Base-by-base conservation (phyloP, 2,888 invertebrate species). In the Eustalomyia histrio region DNA sequence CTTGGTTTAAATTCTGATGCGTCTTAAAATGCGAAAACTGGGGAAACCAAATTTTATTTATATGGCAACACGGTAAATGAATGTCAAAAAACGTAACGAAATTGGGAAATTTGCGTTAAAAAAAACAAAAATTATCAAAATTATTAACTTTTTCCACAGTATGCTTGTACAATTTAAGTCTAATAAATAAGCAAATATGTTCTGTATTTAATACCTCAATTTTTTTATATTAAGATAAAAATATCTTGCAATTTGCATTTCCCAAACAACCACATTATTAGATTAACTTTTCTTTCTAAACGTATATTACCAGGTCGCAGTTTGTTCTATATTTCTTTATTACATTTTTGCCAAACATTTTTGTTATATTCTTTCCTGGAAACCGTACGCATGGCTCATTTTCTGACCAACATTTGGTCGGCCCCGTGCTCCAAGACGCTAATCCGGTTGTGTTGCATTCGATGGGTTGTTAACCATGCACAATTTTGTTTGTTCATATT, bases 1-100 rank as follows among this genome's bases (percentile, higher is more conserved):
- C n/a, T n/a, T n/a, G n/a, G n/a, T n/a, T n/a, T n/a, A n/a, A n/a
- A n/a, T n/a, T n/a, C n/a, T n/a, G n/a, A n/a, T n/a, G n/a, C n/a
- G n/a, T n/a, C n/a, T n/a, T n/a, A 10, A 10, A 10, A 35, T 7
- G 8, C 10, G 8, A 2, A 35, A 35, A 8, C 8, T 35, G 35
- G 35, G 8, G 35, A 7, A 10, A 10, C 3, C 3, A 35, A 35
- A 6, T 35, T 10, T 6, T 1, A 35, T 10, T 10, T 35, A 1
- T 35, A 8, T 50, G 47, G n/a, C 1, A 52, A n/a, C n/a, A 29
- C 8, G 7, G 4, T 4, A 0, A 14, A 21, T 18, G 52, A 71
- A 63, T 76, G 65, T 71, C 58, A 76, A 73, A 78, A 64, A 75
- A 74, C 76, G 78, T 78, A 81, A 81, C 78, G 78, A 74, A 78